These are phyloP conservation scores for Sylvilagus bachmani DNA, from an alignment of 2,113 vertebrate species.

Conservation along the genomic window DNA sequence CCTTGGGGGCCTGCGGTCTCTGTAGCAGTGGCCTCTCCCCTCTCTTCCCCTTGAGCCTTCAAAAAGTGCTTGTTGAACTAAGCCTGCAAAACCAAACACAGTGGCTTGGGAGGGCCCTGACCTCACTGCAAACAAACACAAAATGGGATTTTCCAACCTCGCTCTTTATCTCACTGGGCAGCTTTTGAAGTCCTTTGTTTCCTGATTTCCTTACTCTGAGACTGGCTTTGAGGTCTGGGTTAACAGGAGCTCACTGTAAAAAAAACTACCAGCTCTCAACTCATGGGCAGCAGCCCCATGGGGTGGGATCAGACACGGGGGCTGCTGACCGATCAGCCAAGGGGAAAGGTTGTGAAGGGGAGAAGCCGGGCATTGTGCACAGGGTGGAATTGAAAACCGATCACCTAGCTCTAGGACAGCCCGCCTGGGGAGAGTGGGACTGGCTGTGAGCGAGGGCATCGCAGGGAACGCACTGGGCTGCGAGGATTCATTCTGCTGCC, in stretches of 20 bases:
- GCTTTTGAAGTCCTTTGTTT: constrained; percentile 37
- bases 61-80: background rate
- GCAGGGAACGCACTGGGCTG: background rate
- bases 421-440: too few species aligned
- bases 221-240: constrained; percentile 29
- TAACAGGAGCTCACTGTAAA: constrained; percentile 53
- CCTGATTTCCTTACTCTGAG: background rate
- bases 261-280: constrained; percentile 51
- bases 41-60: background rate
- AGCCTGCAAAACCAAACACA: background rate
- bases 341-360: background rate
- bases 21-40: background rate
- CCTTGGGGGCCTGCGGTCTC: background rate
- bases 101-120: background rate
- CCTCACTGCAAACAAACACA: background rate
- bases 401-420: rapidly evolving
- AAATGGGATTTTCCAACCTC: background rate
- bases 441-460: background rate
- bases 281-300: background rate
- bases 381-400: background rate
- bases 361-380: background rate
- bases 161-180: constrained; percentile 21
- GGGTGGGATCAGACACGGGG: rapidly evolving
- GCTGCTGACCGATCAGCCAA: background rate
- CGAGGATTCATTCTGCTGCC: background rate